Evolutionary conservation across 2,888 invertebrate species (phyloP).

Genomic region (Polydrusus tereticollis): DNA sequence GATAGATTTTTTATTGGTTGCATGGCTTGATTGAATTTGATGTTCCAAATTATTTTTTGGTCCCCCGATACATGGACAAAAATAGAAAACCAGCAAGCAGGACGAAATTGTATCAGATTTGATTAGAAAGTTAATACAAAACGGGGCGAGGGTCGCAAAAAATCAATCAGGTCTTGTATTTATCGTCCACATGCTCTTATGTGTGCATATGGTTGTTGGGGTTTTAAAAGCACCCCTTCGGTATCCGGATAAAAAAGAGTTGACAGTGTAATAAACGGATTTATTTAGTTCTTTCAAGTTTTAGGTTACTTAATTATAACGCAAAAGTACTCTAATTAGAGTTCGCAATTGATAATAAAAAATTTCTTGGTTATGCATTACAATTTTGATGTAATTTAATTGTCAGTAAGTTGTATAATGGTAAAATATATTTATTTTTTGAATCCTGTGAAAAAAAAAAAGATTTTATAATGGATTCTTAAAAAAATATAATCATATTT

Average conservation of each 20-base stretch:
- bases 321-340: no score
- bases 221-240: conserved; percentile 5
- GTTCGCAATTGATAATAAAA: no score
- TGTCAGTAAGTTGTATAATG: no score
- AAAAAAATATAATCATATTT: no score
- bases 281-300: neutral
- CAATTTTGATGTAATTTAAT: no score
- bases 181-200: conserved; percentile 17
- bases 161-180: conserved; percentile 52
- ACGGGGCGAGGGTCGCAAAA: conserved; percentile 53
- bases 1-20: neutral
- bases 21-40: neutral
- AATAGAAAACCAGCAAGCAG: conserved; percentile 25
- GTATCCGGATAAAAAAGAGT: neutral
- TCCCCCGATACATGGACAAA: conserved; percentile 6
- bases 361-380: no score
- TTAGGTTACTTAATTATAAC: neutral
- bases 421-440: no score
- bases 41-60: conserved; percentile 8
- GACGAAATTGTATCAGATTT: conserved; percentile 51
- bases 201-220: conserved; percentile 1
- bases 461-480: no score
- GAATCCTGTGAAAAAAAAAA: no score
- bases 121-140: conserved; percentile 58
- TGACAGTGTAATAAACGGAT: conserved; percentile 1